Evolutionary conservation across 2,888 invertebrate species (phyloP).

Genomic region (Plagiodera versicolora): DNA sequence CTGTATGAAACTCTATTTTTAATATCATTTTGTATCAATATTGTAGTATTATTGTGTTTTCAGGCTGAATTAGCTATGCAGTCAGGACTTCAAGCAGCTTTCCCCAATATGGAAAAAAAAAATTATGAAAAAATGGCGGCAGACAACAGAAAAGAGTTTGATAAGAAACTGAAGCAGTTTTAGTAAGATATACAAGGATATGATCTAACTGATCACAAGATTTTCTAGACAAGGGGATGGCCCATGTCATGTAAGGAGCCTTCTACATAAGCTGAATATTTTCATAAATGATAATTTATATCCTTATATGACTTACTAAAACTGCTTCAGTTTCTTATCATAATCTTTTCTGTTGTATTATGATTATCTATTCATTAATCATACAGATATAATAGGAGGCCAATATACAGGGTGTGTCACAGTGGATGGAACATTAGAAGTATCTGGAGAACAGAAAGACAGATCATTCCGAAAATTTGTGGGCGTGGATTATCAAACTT

Average conservation of each 20-base stretch:
- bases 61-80: constrained; percentile 56
- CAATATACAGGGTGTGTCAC: no score
- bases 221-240: no score
- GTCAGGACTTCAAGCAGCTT: constrained; percentile 55
- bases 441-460: no score
- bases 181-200: constrained; percentile 45
- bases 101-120: constrained; percentile 54
- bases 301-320: constrained; percentile 49
- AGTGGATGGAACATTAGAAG: no score
- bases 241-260: no score
- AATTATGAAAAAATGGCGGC: constrained; percentile 55
- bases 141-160: constrained; percentile 54
- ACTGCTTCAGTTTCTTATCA: constrained; percentile 54
- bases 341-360: constrained; percentile 55
- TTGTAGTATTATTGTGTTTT: constrained; percentile 23
- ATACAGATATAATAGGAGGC: no score
- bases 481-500: no score
- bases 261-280: no score
- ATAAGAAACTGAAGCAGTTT: constrained; percentile 55
- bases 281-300: no score
- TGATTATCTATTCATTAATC: no score
- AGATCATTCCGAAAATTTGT: no score
- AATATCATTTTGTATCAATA: constrained; percentile 11
- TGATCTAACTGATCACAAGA: no score
- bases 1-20: constrained; percentile 44